Conservation (phyloP, 35 echinoderm and acorn worm species). For the Strongylocentrotus purpuratus region DNA sequence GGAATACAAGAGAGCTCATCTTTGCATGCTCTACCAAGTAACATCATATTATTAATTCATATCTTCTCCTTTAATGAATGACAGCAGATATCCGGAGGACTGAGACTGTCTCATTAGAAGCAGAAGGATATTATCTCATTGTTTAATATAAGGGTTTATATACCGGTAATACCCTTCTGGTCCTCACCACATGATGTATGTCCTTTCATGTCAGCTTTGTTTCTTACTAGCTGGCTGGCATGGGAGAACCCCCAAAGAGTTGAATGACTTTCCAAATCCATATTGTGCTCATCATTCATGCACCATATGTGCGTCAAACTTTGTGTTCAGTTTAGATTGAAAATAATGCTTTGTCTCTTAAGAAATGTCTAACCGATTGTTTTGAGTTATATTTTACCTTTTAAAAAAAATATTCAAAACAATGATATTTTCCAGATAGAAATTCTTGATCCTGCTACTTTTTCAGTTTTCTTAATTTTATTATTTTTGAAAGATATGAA, state of each 20-base stretch:
- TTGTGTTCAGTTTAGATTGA: too few relatives aligned
- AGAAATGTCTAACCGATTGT: too few relatives aligned
- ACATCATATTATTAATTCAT: background rate
- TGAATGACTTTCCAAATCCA: background rate
- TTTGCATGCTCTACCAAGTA: background rate
- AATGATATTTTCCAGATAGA: too few relatives aligned
- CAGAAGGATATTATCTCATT: background rate
- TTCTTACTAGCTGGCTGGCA: too few relatives aligned
- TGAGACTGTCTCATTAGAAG: background rate
- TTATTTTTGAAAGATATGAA: background rate
- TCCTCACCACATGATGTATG: background rate
- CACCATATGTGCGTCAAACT: too few relatives aligned
- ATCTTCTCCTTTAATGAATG: background rate
- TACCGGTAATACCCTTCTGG: background rate
- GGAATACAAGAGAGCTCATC: background rate
- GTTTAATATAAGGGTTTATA: too few relatives aligned
- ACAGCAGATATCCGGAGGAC: background rate
- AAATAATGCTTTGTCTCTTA: too few relatives aligned
- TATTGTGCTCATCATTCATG: background rate
- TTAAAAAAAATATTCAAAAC: too few relatives aligned
- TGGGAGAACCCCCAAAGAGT: too few relatives aligned
- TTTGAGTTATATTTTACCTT: too few relatives aligned
- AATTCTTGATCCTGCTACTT: background rate
- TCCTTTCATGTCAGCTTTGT: background rate
- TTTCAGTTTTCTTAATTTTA: background rate